Percentiles rank a stretch among this genome's conserved stretches.
Conservation (phyloP, 1,140 invertebrate species). For the Cydia amplana region DNA sequence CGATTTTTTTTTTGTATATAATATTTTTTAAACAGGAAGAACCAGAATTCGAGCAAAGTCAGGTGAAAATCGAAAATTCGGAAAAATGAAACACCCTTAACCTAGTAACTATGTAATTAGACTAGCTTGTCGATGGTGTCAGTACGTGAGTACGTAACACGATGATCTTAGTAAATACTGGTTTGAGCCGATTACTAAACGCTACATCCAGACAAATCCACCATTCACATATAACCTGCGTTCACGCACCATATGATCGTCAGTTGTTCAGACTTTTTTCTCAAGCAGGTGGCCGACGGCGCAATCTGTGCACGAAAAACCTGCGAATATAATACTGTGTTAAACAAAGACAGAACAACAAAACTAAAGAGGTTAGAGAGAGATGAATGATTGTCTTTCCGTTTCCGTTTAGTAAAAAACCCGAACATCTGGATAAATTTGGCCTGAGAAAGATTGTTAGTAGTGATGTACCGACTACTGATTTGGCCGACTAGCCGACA, state of each 20-base stretch:
- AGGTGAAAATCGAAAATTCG: no score
- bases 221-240: constrained; percentile 10
- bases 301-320: constrained; percentile 71
- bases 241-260: constrained; percentile 59
- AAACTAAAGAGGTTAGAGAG: constrained; percentile 46
- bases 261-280: constrained; percentile 63
- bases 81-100: no score
- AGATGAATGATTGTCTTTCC: constrained; percentile 64
- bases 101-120: no score
- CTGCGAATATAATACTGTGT: constrained; percentile 56
- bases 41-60: no score
- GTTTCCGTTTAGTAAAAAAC: constrained; percentile 72
- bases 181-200: neutral
- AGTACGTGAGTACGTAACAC: neutral
- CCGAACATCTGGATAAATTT: constrained; percentile 65
- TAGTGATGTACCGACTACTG: no score
- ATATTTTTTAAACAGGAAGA: no score
- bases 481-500: no score
- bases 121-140: no score
- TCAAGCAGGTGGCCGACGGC: constrained; percentile 61
- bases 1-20: no score
- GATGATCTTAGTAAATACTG: neutral
- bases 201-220: constrained; percentile 4
- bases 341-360: constrained; percentile 44
- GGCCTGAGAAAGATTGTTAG: constrained; percentile 38